Base-by-base conservation (phyloP, 2,797 vertebrate genomes). In the Lophotriccus pileatus region DNA sequence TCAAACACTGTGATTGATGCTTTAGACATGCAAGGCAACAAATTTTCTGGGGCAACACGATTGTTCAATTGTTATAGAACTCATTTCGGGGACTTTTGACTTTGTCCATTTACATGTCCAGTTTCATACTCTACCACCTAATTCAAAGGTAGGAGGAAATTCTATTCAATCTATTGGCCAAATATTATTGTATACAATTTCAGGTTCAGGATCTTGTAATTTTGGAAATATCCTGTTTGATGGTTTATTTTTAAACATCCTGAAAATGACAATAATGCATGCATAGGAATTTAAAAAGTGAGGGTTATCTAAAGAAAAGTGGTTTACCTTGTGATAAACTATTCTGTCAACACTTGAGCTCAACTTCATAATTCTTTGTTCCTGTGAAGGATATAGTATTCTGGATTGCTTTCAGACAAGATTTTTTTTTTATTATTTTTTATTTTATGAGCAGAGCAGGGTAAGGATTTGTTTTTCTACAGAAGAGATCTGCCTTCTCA, bases 281-380 rank as follows among this genome's bases (percentile, higher is more conserved):
- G 75, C 0, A 0, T 25, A 58, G 59, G 78, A 82, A 91, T 73
- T 91, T 59, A 16, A 87, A 89, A 92, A 80, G 28, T 32, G 89
- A 55, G 67, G 67, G 75, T 58, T 85, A 74, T 52, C 84, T 87
- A 63, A 85, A 87, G 68, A 70, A 70, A 91, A 89, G 87, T 66
- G 27, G 5, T 63, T 87, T 67, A 82, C 17, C 32, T 89, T 2
- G 3, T 95, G 84, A 95, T 87, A 94, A 95, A 95, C 82, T 83
- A 34, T 63, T 91, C 87, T 93, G 94, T 95, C 93, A 92, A 73
- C 52, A 69, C n/a, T 76, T 85, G 9, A 91, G 72, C 84, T 89
- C 82, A 87, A 95, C 36, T 73, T 87, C 87, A 62, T 89, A 74
- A 86, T 70, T 85, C 80, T 94, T 95, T 75, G 64, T 86, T 86